A percentile compares a stretch with the other conserved stretches of the same genome.
These are phyloP conservation scores for Scomber scombrus DNA, from an alignment of 2,113 vertebrate species.

Conservation along the genomic window DNA sequence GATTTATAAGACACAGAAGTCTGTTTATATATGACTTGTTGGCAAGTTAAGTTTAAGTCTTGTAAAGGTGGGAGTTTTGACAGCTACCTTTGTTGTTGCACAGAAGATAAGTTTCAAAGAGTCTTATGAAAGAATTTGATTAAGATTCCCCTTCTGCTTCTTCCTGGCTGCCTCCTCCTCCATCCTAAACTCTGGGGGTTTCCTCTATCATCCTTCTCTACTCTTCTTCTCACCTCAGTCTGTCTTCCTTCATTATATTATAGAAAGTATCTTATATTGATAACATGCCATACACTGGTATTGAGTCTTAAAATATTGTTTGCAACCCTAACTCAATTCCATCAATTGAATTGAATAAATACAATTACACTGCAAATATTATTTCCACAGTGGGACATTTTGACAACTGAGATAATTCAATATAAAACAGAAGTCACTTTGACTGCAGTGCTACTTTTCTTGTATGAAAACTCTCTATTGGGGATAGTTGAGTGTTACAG, in stretches of 20 bases:
- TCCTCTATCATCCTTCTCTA: not conserved
- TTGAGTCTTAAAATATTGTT: conserved; percentile 29
- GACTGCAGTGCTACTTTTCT: conserved; percentile 6
- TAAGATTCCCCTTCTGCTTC: conserved; percentile 14
- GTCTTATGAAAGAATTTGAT: conserved; percentile 42
- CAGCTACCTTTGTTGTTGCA: not conserved
- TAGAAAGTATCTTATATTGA: conserved; percentile 21
- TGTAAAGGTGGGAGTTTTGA: not conserved
- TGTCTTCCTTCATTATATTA: conserved; percentile 34
- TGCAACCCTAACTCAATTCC: conserved; percentile 23
- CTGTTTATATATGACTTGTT: not conserved
- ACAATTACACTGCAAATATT: conserved; percentile 34
- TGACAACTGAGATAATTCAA: conserved; percentile 31
- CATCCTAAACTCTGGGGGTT: conserved; percentile 16
- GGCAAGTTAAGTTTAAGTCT: not conserved
- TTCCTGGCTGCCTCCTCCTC: not conserved
- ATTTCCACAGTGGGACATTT: conserved; percentile 38
- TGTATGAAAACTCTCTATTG: conserved; percentile 6
- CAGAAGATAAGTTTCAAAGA: conserved; percentile 7
- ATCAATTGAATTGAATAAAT: conserved; percentile 25
- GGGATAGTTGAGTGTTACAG: not conserved
- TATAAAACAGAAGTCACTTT: conserved; percentile 1
- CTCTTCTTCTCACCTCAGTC: conserved; percentile 26
- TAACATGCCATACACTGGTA: conserved; percentile 1
- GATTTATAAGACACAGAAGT: conserved; percentile 3